These are phyloP conservation scores for Phymanthus crucifer DNA, from an alignment of 92 coral and sea anemone genomes.

Conservation along the genomic window DNA sequence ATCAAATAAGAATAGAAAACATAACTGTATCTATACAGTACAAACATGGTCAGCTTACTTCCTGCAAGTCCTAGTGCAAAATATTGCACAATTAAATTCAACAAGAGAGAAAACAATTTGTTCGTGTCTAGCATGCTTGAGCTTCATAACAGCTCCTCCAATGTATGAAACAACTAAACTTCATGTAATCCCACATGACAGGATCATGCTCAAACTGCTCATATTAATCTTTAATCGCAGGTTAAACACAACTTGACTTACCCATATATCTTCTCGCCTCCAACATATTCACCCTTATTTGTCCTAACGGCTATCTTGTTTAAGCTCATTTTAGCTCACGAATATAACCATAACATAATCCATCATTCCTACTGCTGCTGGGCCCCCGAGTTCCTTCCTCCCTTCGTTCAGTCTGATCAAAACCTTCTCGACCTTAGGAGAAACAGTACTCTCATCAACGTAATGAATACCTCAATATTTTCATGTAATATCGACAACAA, in stretches of 20 bases:
- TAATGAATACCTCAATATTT: not conserved
- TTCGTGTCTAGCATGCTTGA: not conserved
- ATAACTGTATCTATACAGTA: not conserved
- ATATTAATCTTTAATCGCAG: not conserved
- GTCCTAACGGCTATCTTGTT: conserved; percentile 81
- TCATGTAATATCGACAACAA: not conserved
- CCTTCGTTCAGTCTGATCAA: not conserved
- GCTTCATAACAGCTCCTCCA: not conserved
- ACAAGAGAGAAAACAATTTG: not conserved
- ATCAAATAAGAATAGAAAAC: not conserved
- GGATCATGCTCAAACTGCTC: not conserved
- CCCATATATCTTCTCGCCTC: conserved; percentile 91
- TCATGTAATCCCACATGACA: no score
- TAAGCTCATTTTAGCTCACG: conserved; percentile 53
- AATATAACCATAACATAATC: not conserved
- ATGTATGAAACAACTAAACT: no score
- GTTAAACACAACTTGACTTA: conserved; percentile 13
- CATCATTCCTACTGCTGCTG: not conserved
- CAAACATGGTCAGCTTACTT: not conserved
- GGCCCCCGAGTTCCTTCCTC: no score
- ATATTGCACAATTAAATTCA: not conserved
- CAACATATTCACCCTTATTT: conserved; percentile 85
- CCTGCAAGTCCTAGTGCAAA: not conserved
- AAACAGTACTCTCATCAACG: not conserved
- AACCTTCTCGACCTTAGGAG: not conserved